These are phyloP conservation scores for Myotis pilosus DNA, from an alignment of 2,797 vertebrate species.

Conservation along the genomic window DNA sequence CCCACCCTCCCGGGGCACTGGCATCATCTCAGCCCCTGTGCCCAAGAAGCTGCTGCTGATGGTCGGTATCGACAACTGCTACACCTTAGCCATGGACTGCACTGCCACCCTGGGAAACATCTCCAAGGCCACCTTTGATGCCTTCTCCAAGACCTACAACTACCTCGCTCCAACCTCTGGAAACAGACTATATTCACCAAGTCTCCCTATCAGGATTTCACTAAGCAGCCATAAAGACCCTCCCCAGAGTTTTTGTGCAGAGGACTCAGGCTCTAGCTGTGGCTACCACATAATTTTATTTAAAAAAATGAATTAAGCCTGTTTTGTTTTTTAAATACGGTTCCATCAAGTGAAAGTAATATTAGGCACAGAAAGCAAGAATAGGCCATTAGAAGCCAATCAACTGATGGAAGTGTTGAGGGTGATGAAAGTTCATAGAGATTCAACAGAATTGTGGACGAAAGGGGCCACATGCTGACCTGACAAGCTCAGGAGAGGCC, in stretches of 20 bases:
- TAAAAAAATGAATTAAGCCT: background rate
- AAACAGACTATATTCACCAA: background rate
- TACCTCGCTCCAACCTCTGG: background rate
- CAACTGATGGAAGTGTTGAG: background rate
- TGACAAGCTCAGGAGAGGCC: no score
- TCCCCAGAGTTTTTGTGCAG: background rate
- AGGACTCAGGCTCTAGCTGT: background rate
- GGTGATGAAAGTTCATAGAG: background rate
- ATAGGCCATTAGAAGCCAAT: background rate
- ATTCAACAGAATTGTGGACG: background rate
- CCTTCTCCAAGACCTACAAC: background rate
- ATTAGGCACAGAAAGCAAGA: background rate
- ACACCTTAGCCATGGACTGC: background rate
- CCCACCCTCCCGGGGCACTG: background rate
- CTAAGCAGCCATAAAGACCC: background rate
- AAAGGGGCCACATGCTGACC: no score
- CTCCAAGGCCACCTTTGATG: background rate
- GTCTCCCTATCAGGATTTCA: no score
- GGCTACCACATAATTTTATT: background rate
- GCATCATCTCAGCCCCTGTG: background rate
- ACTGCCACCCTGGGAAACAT: background rate
- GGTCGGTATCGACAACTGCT: background rate
- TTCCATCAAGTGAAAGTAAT: background rate
- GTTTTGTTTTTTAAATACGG: background rate
- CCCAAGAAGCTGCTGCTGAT: background rate